Base-by-base conservation (phyloP, 1,140 invertebrate genomes). In the Drosophila ficusphila region DNA sequence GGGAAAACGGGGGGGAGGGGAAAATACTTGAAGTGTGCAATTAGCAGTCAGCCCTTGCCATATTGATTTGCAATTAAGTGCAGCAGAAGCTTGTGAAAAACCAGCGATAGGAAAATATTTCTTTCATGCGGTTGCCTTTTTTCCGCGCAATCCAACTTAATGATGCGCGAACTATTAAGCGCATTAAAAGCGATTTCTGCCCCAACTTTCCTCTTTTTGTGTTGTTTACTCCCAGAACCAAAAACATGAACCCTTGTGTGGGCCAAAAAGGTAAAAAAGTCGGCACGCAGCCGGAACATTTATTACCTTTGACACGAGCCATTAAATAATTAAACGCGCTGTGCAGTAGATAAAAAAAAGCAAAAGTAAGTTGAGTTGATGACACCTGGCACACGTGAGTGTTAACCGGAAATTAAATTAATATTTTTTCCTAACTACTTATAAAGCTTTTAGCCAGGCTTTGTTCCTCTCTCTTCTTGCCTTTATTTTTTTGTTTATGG, bases 111-210 rank as follows among this genome's bases (percentile, higher is more conserved):
- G 38, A 49, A n/a, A n/a, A 56, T 74, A 49, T 61, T 74, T 44
- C 31, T 34, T 51, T 42, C 5, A 46, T 61, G 44, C 23, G 31
- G 16, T 38, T 3, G 4, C 62, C 3, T 9, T 9, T 39, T 47
- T 71, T 71, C 42, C 42, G 12, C 12, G 73, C 68, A 77, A 77
- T 77, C 60, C 78, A 71, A 86, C 67, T 86, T 88, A 86, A 86
- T 86, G 81, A 81, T 70, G 82, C 82, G 73, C 82, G 67, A 81
- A 88, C 81, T 88, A 86, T 86, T 81, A 86, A 86, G 73, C 62
- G 58, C 77, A 81, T 86, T 86, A 88, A 86, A 44, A 54, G 82
- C 58, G 36, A 48, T 81, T 68, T 81, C 52, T 61, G 38, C 44
- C 41, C 9, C 48, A 57, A 34, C 47, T 27, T 53, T 29, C 18